Evolutionary conservation across 2,797 vertebrate genomes (phyloP), one percentile per base, ranked within the genome.

Genomic region (Spea hammondii): DNA sequence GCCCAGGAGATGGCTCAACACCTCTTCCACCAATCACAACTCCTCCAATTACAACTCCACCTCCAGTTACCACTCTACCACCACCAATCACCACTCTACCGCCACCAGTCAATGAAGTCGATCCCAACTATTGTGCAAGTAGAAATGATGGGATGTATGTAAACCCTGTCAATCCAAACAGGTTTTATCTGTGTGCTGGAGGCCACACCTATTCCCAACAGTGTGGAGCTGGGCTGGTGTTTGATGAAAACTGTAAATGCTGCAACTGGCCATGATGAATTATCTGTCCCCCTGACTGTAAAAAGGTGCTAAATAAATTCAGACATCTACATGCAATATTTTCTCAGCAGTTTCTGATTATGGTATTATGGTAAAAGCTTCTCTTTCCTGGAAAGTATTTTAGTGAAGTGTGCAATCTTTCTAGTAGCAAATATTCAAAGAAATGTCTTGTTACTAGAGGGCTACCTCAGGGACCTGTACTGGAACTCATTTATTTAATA

Each of bases 191-290:
- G 1, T 85, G 87, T 53, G 46, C 7, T 4, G 51, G 32, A 65
- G 77, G 83, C 44, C 32, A 4, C 1, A 84, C 68, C 12, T 77
- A 70, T 17, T 11, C 57, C 14, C 48, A 74, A 32, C 53, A 72
- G 13, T 83, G 84, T 72, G n/a, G 65, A 17, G 11, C 74, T 45
- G 84, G 84, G 0, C 13, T 85, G 11, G 47, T 85, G 48, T 87
- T 84, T 47, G 46, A 84, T 9, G 44, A 74, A 3, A 83, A 44
- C 5, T 86, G 85, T 55, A 77, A 48, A 1, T 85, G 83, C 32
- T 84, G 83, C n/a, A 79, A 78, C 14, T 84, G 68, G 75, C 82
- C 84, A 4, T 74, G 48, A 79, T 14, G 4, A 60, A 49, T 5
- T 10, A 60, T 13, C 17, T 32, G 5, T 47, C 17, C 5, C 8